phyloP scores from a whole-genome alignment of 2,888 invertebrate genomes.

The Laspeyria flexula region DNA sequence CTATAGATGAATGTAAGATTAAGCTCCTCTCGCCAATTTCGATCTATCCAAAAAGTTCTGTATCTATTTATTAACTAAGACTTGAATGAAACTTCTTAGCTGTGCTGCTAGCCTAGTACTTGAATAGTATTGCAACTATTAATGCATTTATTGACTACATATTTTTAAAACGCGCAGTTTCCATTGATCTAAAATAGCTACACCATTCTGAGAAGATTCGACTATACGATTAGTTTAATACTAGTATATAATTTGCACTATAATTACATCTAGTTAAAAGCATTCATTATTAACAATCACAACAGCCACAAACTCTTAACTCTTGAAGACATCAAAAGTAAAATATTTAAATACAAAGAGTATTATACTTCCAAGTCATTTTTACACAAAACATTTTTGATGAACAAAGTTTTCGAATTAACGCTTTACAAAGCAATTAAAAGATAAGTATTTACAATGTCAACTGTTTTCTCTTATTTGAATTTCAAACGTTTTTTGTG shows the following conservation, averaged over 20 bases:
- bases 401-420: constrained; percentile 59
- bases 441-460: constrained; percentile 45
- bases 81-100: background rate
- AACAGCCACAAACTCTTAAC: constrained; percentile 27
- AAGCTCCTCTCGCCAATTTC: constrained; percentile 2
- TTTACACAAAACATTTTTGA: constrained; percentile 56
- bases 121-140: no score
- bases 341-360: constrained; percentile 35
- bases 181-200: background rate
- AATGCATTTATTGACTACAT: no score
- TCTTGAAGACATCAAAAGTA: constrained; percentile 25
- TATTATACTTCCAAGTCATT: constrained; percentile 51
- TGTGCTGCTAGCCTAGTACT: background rate
- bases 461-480: constrained; percentile 20
- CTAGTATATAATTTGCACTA: constrained; percentile 15
- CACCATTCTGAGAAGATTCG: constrained; percentile 6
- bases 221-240: background rate
- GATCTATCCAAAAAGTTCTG: no score
- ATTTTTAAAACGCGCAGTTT: background rate
- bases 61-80: no score
- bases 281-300: constrained; percentile 28
- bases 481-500: constrained; percentile 41
- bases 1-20: constrained; percentile 20
- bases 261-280: constrained; percentile 31
- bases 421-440: constrained; percentile 56